Conservation (phyloP, 1,140 invertebrate genomes). For the Zaprionus capensis region DNA sequence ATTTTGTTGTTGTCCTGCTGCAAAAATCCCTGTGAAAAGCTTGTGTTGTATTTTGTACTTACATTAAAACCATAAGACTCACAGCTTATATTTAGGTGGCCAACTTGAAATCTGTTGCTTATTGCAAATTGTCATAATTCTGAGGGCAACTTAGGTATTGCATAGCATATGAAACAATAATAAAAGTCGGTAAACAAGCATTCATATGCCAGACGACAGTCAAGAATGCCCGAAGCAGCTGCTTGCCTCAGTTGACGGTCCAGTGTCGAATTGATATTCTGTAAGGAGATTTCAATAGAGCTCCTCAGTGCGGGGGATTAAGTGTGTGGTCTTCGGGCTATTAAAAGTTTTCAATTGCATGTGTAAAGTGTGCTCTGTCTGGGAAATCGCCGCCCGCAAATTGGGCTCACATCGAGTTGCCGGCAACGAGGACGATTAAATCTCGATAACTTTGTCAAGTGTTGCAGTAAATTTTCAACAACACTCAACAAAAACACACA, state of each 20-base stretch:
- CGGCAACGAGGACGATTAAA: constrained; percentile 9
- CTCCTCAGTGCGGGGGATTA: not conserved
- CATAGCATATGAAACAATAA: not conserved
- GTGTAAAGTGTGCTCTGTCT: not conserved
- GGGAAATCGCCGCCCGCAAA: not conserved
- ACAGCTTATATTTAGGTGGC: not conserved
- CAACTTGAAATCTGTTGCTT: not conserved
- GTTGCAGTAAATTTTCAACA: constrained; percentile 43
- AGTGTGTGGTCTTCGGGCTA: not conserved
- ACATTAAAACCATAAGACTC: not conserved
- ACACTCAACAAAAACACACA: constrained; percentile 27
- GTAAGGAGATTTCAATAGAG: not conserved
- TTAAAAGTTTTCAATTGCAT: not conserved
- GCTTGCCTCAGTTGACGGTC: too few species aligned
- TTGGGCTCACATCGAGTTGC: not conserved
- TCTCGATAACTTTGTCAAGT: constrained; percentile 49
- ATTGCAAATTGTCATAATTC: not conserved
- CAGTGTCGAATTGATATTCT: not conserved
- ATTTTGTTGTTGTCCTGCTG: not conserved
- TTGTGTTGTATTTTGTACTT: not conserved
- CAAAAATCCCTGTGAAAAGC: not conserved
- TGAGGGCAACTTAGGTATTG: not conserved
- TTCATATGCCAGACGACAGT: not conserved
- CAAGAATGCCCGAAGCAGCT: not conserved
- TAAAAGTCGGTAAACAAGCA: not conserved